Evolutionary conservation across 2,113 vertebrate genomes (phyloP).

Genomic region (Verasper variegatus): DNA sequence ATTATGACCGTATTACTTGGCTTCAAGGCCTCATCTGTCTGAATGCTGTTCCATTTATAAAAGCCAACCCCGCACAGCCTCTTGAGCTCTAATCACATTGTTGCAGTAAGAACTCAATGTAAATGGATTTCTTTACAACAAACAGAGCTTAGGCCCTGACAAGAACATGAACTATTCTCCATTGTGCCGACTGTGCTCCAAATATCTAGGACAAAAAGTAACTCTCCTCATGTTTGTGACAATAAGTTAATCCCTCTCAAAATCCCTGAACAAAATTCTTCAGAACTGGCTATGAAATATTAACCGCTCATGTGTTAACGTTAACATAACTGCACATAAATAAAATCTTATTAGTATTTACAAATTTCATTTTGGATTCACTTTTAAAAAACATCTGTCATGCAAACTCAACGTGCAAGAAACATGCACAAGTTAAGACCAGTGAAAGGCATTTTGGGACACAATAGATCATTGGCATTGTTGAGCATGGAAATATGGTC

Average conservation of each 20-base stretch:
- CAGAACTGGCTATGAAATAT: conserved; percentile 7
- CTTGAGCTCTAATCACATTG: conserved; percentile 9
- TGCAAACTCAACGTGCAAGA: conserved; percentile 72
- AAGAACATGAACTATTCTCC: conserved; percentile 50
- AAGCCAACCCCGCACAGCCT: conserved; percentile 4
- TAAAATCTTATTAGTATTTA: conserved; percentile 45
- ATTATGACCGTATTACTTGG: background rate
- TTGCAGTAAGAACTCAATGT: conserved; percentile 4
- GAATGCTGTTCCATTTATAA: background rate
- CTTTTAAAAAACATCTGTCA: conserved; percentile 48
- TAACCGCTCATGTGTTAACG: conserved; percentile 18
- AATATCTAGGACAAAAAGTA: conserved; percentile 23
- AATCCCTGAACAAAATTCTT: conserved; percentile 28
- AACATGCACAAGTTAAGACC: conserved; percentile 55
- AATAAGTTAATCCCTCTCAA: conserved; percentile 4
- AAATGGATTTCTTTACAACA: conserved; percentile 13
- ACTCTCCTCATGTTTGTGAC: conserved; percentile 3
- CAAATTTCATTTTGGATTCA: conserved; percentile 28
- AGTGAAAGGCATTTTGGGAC: conserved; percentile 40
- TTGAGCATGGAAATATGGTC: conserved; percentile 18
- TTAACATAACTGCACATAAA: conserved; percentile 41
- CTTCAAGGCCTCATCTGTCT: conserved; percentile 10
- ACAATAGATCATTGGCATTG: conserved; percentile 36
- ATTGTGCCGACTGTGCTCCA: conserved; percentile 45
- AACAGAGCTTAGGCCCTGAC: conserved; percentile 1